A percentile compares a stretch with the other conserved stretches of the same genome.
These are phyloP conservation scores for Nematopogon swammerdamellus DNA, from an alignment of 2,888 invertebrate genomes.

Conservation along the genomic window DNA sequence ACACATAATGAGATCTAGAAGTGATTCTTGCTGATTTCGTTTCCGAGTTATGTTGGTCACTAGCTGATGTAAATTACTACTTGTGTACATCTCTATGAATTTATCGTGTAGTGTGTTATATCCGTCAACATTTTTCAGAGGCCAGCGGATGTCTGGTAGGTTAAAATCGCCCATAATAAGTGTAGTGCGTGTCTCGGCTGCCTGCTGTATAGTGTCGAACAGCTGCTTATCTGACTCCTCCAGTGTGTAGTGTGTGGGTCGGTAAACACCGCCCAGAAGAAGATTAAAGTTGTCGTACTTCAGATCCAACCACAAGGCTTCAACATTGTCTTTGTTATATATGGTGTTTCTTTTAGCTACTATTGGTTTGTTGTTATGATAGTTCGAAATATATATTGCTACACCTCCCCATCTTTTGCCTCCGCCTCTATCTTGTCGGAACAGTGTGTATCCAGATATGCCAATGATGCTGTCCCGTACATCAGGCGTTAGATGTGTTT, in stretches of 20 bases:
- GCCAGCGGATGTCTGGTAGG: not conserved
- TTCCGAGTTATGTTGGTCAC: not conserved
- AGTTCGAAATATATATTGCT: not conserved
- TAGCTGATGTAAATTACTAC: conserved; percentile 1
- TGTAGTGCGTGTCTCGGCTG: not conserved
- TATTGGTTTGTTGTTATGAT: not conserved
- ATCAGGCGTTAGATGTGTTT: not conserved
- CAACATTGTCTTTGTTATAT: not conserved
- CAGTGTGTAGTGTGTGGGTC: not conserved
- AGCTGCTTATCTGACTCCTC: conserved; percentile 1
- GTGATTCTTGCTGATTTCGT: not conserved
- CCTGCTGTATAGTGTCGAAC: not conserved
- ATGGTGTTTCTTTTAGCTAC: not conserved
- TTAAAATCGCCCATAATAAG: not conserved
- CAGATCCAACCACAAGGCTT: not conserved
- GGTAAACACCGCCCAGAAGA: not conserved
- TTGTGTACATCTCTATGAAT: conserved; percentile 1
- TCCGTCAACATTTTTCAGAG: not conserved
- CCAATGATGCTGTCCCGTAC: not conserved
- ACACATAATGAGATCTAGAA: not conserved
- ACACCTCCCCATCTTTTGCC: conserved; percentile 1
- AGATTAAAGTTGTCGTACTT: not conserved
- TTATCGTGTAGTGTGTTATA: not conserved
- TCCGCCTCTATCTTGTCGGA: not conserved
- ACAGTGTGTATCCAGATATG: not conserved